A percentile compares a stretch with the other conserved stretches of the same genome.
These are phyloP conservation scores for Sebastes taczanowskii DNA, from an alignment of 2,797 vertebrate genomes.

Conservation along the genomic window DNA sequence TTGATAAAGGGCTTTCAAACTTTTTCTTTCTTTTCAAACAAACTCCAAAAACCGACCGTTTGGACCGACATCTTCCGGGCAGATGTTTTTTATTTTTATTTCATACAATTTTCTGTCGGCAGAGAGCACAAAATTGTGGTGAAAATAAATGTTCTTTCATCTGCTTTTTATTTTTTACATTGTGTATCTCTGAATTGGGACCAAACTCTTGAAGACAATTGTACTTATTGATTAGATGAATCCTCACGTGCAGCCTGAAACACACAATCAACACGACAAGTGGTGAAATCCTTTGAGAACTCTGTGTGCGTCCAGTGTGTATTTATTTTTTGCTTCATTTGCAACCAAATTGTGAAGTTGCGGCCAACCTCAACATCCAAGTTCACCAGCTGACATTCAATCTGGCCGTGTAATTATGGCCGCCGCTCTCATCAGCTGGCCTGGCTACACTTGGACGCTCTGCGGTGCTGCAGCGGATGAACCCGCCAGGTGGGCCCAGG, in stretches of 20 bases:
- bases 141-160: background rate
- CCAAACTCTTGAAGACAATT: background rate
- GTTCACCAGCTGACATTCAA: slow-evolving; percentile 66
- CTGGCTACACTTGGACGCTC: slow-evolving; percentile 48
- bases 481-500: slow-evolving; percentile 47
- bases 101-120: background rate
- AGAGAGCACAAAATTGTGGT: background rate
- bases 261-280: background rate
- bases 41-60: background rate
- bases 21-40: background rate
- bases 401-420: slow-evolving; percentile 61
- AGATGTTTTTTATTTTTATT: background rate
- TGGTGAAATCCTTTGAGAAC: background rate
- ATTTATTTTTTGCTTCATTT: slow-evolving; percentile 38
- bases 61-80: background rate
- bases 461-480: slow-evolving; percentile 5
- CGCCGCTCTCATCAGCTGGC: slow-evolving; percentile 62
- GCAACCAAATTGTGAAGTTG: slow-evolving; percentile 33
- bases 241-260: background rate
- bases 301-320: background rate
- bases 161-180: background rate
- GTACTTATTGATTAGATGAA: background rate
- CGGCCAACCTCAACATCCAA: slow-evolving; percentile 22
- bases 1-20: slow-evolving; percentile 28
- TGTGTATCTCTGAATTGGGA: background rate